A percentile compares a stretch with the other conserved stretches of the same genome.
Evolutionary conservation across 1,140 invertebrate species (phyloP).

Genomic region (Planococcus citri): DNA sequence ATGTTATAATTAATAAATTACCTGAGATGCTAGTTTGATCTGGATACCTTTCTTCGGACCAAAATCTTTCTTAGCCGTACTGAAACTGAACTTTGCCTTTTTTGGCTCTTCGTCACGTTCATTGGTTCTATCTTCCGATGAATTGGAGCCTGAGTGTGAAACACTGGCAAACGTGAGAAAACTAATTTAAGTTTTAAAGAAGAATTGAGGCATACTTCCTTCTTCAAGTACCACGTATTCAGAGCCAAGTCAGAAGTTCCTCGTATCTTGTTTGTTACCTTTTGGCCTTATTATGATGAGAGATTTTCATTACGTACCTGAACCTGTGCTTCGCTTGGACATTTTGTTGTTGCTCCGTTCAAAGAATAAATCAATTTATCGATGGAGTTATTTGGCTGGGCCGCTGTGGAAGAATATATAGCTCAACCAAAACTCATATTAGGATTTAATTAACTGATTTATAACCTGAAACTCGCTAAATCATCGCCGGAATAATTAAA

Average conservation of each 20-base stretch:
- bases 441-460: too few relatives aligned
- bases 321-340: background rate
- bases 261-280: too few relatives aligned
- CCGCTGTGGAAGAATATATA: too few relatives aligned
- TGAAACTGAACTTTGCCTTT: slow-evolving; percentile 27
- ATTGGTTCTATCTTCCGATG: slow-evolving; percentile 10
- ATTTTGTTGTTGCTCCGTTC: background rate
- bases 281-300: too few relatives aligned
- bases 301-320: background rate
- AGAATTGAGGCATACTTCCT: background rate
- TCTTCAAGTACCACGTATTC: background rate
- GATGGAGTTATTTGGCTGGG: too few relatives aligned
- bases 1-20: background rate
- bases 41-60: slow-evolving; percentile 22
- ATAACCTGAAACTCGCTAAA: too few relatives aligned
- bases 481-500: too few relatives aligned
- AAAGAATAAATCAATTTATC: too few relatives aligned
- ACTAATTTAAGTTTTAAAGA: slow-evolving; percentile 21
- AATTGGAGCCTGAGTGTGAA: slow-evolving; percentile 28
- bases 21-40: slow-evolving; percentile 22
- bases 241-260: too few relatives aligned
- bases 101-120: slow-evolving; percentile 23
- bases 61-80: slow-evolving; percentile 23
- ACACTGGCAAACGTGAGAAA: slow-evolving; percentile 30
- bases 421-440: too few relatives aligned